Conservation (phyloP, 2,888 invertebrate genomes). For the Drosophila tripunctata region DNA sequence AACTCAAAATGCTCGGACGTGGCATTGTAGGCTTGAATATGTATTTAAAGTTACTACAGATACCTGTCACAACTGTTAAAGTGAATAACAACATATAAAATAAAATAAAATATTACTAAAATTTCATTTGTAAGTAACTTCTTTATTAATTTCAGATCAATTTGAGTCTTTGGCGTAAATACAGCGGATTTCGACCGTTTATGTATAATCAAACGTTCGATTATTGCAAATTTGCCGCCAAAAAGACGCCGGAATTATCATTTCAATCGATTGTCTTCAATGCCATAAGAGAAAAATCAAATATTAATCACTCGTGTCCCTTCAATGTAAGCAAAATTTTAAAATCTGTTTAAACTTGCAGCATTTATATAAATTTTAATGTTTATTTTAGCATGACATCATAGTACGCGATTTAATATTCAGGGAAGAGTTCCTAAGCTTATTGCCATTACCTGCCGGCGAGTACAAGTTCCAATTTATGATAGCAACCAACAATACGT, state of each 20-base stretch:
- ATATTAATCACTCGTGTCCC: constrained; percentile 36
- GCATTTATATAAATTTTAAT: background rate
- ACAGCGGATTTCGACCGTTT: constrained; percentile 29
- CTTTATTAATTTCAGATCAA: background rate
- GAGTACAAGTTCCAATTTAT: constrained; percentile 8
- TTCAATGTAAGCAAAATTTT: constrained; percentile 12
- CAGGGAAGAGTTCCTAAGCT: constrained; percentile 2
- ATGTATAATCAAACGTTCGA: constrained; percentile 21
- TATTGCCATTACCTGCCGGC: constrained; percentile 7
- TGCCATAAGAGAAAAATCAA: background rate
- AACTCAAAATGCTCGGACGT: constrained; percentile 18
- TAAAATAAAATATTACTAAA: background rate
- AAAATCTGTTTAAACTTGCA: background rate
- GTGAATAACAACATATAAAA: background rate
- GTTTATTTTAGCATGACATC: constrained; percentile 6
- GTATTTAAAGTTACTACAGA: background rate
- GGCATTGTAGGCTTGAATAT: constrained; percentile 10
- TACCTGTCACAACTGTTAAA: background rate
- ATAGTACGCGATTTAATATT: background rate
- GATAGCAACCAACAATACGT: background rate
- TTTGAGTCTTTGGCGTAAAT: constrained; percentile 16
- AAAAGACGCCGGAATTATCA: background rate
- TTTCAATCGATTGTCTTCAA: background rate
- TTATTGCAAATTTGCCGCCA: constrained; percentile 22
- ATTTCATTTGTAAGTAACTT: background rate